phyloP scores from a whole-genome alignment of 2,888 invertebrate genomes.

The Agrochola circellaris region DNA sequence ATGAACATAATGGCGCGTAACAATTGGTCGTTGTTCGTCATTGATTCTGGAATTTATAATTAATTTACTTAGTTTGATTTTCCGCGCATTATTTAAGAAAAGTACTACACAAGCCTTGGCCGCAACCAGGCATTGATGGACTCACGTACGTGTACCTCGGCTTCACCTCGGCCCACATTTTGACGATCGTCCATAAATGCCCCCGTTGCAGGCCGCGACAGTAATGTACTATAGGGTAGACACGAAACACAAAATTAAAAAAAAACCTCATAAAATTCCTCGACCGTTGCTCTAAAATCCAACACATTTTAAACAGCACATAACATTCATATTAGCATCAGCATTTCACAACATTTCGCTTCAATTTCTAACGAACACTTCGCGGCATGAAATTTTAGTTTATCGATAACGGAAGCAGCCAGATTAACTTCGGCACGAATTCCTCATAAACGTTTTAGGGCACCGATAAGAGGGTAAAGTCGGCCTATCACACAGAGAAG shows the following conservation, averaged over 20 bases:
- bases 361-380: constrained; percentile 71
- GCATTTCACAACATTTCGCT: constrained; percentile 56
- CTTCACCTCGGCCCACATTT: too few species aligned
- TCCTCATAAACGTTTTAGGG: constrained; percentile 86
- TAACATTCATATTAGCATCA: constrained; percentile 45
- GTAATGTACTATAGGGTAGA: too few species aligned
- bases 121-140: too few species aligned
- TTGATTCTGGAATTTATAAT: too few species aligned
- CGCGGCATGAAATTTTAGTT: constrained; percentile 80
- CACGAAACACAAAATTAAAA: not conserved
- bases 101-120: too few species aligned
- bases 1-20: too few species aligned
- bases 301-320: constrained; percentile 33
- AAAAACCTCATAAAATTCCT: not conserved
- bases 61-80: too few species aligned
- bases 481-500: constrained; percentile 40
- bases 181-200: too few species aligned
- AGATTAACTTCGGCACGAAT: constrained; percentile 87
- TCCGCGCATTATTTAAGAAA: too few species aligned
- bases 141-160: too few species aligned
- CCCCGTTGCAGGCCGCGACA: too few species aligned
- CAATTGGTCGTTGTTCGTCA: too few species aligned
- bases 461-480: constrained; percentile 77
- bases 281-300: not conserved
- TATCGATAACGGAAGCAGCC: constrained; percentile 86